Conservation (phyloP, 2,888 invertebrate genomes). For the Isoperla grammatica region DNA sequence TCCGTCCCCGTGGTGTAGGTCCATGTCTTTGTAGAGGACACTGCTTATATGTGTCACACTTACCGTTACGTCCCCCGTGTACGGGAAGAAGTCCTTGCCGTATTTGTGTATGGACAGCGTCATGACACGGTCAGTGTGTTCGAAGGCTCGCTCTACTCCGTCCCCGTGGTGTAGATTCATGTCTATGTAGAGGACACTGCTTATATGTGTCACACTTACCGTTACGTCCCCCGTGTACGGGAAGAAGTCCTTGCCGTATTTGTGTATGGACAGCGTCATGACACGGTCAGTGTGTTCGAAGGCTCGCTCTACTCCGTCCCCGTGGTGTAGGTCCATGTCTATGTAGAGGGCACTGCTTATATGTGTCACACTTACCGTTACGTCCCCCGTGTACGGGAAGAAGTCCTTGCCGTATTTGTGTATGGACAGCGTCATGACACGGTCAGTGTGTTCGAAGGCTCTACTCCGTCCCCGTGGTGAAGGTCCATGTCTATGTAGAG, state of each 20-base stretch:
- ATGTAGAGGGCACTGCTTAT: constrained; percentile 95
- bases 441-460: constrained; percentile 97
- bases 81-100: constrained; percentile 95
- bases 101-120: constrained; percentile 99
- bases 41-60: constrained; percentile 96
- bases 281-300: constrained; percentile 99
- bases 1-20: constrained; percentile 99
- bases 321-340: constrained; percentile 99
- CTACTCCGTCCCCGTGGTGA: constrained; percentile 99
- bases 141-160: constrained; percentile 99
- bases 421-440: constrained; percentile 99
- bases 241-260: constrained; percentile 95
- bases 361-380: constrained; percentile 93
- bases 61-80: constrained; percentile 83
- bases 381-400: constrained; percentile 91
- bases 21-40: constrained; percentile 97
- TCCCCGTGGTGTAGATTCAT: constrained; percentile 99
- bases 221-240: constrained; percentile 86
- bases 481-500: constrained; percentile 99
- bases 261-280: constrained; percentile 99
- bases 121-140: constrained; percentile 99
- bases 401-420: constrained; percentile 97
- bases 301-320: constrained; percentile 99
- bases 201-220: constrained; percentile 97
- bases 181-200: constrained; percentile 94